Percentiles rank a stretch among this genome's conserved stretches.
phyloP scores from a whole-genome alignment of 1,140 invertebrate species.

The Drosophila pectinifera region DNA sequence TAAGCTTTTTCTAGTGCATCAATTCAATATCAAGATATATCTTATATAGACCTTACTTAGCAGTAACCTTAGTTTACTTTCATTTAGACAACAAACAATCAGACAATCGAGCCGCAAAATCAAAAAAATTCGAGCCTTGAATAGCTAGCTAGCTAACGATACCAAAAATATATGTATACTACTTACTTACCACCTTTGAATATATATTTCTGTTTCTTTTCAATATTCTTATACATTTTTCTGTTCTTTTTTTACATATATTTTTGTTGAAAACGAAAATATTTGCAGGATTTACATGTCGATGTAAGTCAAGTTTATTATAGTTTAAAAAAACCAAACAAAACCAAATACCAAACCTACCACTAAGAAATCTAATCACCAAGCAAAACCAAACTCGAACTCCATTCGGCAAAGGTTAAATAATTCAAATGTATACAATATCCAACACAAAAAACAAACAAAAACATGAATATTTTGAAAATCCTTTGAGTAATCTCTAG shows the following conservation, averaged over 20 bases:
- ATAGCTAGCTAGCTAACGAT: constrained; percentile 15
- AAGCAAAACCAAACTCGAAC: constrained; percentile 30
- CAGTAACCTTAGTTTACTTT: constrained; percentile 52
- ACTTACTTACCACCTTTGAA: constrained; percentile 21
- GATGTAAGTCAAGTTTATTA: constrained; percentile 86
- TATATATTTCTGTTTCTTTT: constrained; percentile 64
- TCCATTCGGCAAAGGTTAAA: constrained; percentile 40
- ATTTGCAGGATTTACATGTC: constrained; percentile 87
- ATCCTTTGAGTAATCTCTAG: constrained; percentile 21
- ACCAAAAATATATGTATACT: constrained; percentile 26
- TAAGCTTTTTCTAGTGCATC: constrained; percentile 42
- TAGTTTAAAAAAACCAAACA: constrained; percentile 62
- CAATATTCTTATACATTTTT: constrained; percentile 82
- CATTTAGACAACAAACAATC: constrained; percentile 30
- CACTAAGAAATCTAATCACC: constrained; percentile 39
- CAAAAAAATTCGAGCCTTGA: constrained; percentile 5
- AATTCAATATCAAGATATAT: constrained; percentile 17
- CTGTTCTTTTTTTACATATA: constrained; percentile 76
- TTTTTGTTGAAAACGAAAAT: constrained; percentile 75
- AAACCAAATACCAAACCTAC: constrained; percentile 25
- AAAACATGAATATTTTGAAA: constrained; percentile 1
- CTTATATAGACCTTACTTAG: constrained; percentile 34
- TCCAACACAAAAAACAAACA: background rate
- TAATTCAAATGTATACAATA: constrained; percentile 38
- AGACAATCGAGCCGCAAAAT: constrained; percentile 8